Base-by-base conservation (phyloP, 2,113 vertebrate genomes). In the Oryzias melastigma region DNA sequence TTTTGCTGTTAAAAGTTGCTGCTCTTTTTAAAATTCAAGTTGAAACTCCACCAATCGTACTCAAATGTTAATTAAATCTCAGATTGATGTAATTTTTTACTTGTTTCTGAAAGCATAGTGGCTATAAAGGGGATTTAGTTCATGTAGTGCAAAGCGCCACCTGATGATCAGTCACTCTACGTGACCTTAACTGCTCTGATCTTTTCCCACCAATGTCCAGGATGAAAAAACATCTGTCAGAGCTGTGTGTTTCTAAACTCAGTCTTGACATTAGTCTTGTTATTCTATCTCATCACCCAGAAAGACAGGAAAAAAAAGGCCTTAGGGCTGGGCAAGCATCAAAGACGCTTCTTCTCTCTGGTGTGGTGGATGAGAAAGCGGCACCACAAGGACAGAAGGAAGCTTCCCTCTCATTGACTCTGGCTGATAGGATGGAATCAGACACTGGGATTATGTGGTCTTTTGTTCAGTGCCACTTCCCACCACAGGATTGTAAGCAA, bases 401-500 rank as follows among this genome's bases (percentile, higher is more conserved):
- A 86, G 82, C 82, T 90, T 90, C 85, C 83, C 89, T 90, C 86
- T 90, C 87, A 84, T 72, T 92, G 90, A 84, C 87, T 88, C 85
- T 50, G 74, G 74, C 67, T 91, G 92, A 92, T 86, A 82, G 84
- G 87, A 93, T 93, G 80, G 88, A 89, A 85, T 88, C 86, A 89
- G 91, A 92, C 92, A 92, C 82, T 87, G 54, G 91, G 91, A 93
- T 93, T 92, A 93, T 80, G 58, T 44, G 65, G 75, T 65, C 83
- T 85, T 89, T 93, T 92, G 91, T 93, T 70, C 82, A 68, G 67
- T 82, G 83, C 84, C 86, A 86, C 88, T 92, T 91, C 90, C 89
- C 90, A 91, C 85, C 87, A 57, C 78, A 58, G 90, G 84, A 85
- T 83, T 87, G 73, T 78, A 87, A 78, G 87, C 78, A 86, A 89